These are phyloP conservation scores for Pseudeuparius sepicola DNA, from an alignment of 2,888 invertebrate genomes.

Conservation along the genomic window DNA sequence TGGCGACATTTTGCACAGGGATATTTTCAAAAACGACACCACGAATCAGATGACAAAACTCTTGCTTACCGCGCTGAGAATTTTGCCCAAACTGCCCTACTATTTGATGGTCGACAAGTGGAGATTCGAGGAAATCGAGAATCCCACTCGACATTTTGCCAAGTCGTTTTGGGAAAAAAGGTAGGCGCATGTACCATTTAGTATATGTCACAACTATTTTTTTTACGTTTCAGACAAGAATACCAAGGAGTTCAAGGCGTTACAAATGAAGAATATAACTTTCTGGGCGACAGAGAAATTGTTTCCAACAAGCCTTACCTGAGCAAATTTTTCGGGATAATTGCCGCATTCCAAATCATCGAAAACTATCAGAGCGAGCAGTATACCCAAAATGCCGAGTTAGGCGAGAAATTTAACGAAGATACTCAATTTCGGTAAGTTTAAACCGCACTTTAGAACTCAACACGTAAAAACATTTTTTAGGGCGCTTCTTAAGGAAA, in stretches of 20 bases:
- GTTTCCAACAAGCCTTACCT: slow-evolving; percentile 44
- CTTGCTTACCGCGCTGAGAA: slow-evolving; percentile 44
- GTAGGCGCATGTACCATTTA: too few species aligned
- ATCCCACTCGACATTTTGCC: slow-evolving; percentile 25
- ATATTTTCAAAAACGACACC: slow-evolving; percentile 41
- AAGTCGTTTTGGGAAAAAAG: slow-evolving; percentile 39
- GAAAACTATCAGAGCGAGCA: too few species aligned
- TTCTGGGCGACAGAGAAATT: slow-evolving; percentile 44
- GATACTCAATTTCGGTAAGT: too few species aligned
- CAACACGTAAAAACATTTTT: too few species aligned
- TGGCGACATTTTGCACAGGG: slow-evolving; percentile 41
- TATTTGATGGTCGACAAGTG: slow-evolving; percentile 48
- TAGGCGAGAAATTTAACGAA: too few species aligned
- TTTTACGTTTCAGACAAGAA: slow-evolving; percentile 26
- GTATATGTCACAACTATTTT: neutral
- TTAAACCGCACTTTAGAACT: neutral
- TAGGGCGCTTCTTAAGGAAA: slow-evolving; percentile 35
- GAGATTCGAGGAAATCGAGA: slow-evolving; percentile 39
- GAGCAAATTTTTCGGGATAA: slow-evolving; percentile 48
- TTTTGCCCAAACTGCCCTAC: slow-evolving; percentile 48
- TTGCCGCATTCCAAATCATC: slow-evolving; percentile 49
- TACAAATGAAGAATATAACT: slow-evolving; percentile 41
- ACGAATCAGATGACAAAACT: slow-evolving; percentile 43
- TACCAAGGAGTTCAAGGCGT: slow-evolving; percentile 37
- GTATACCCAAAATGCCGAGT: too few species aligned